These are phyloP conservation scores for Lutraria lutraria DNA, from an alignment of 2,888 invertebrate genomes.

Conservation along the genomic window DNA sequence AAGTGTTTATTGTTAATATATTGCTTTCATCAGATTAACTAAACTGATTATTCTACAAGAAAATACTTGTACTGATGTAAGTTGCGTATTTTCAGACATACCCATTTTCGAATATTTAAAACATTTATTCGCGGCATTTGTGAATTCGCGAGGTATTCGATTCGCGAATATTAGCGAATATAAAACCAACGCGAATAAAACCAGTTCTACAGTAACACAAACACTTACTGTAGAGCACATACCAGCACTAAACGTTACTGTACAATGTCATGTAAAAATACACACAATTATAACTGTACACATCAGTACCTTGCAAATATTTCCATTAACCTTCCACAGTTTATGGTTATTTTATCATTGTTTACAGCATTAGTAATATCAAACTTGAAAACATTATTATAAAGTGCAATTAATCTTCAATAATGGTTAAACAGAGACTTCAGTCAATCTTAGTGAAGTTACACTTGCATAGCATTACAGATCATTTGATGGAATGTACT, in stretches of 20 bases:
- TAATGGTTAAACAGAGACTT: conserved; percentile 16
- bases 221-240: not conserved
- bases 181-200: too few relatives aligned
- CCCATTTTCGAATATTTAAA: too few relatives aligned
- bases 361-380: conserved; percentile 1
- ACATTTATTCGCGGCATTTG: too few relatives aligned
- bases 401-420: not conserved
- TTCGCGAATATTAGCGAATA: too few relatives aligned
- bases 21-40: too few relatives aligned
- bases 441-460: not conserved
- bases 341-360: not conserved
- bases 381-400: conserved; percentile 16
- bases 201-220: too few relatives aligned
- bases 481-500: not conserved
- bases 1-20: too few relatives aligned
- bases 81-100: too few relatives aligned
- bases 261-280: not conserved
- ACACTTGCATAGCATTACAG: not conserved
- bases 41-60: too few relatives aligned
- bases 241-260: not conserved
- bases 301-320: not conserved
- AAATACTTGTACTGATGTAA: too few relatives aligned
- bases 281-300: not conserved
- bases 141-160: too few relatives aligned
- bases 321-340: conserved; percentile 18